Conservation (phyloP, 2,113 vertebrate species). For the Carollia perspicillata region DNA sequence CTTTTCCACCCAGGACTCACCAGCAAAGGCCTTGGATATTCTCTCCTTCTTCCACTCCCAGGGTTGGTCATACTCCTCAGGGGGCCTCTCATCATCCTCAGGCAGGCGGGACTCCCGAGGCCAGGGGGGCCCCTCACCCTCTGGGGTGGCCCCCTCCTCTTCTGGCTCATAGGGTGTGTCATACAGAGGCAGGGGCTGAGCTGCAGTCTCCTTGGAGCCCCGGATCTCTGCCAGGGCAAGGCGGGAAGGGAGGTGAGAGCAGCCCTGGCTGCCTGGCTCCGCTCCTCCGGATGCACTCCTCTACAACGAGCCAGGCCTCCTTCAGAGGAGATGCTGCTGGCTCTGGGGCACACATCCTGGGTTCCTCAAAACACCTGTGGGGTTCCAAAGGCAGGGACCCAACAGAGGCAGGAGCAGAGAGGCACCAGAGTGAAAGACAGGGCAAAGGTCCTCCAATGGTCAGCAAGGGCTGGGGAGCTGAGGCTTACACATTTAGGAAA, state of each 20-base stretch:
- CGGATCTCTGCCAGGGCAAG: conserved; percentile 82
- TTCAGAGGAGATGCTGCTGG: not conserved
- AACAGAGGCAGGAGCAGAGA: not conserved
- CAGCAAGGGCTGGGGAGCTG: not conserved
- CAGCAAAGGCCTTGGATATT: conserved; percentile 97
- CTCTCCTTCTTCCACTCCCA: conserved; percentile 99
- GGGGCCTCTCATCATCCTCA: conserved; percentile 94
- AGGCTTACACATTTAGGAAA: not conserved
- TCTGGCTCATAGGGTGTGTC: conserved; percentile 93
- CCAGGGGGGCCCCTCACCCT: conserved; percentile 78
- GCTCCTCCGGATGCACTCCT: fast-evolving
- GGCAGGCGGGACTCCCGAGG: conserved; percentile 92
- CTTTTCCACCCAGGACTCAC: conserved; percentile 75
- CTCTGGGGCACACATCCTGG: not conserved
- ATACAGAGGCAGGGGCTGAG: conserved; percentile 86
- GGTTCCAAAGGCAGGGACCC: not conserved
- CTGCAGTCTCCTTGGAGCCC: conserved; percentile 79
- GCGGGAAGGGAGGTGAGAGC: not conserved
- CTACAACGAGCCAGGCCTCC: not conserved
- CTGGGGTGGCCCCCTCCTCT: conserved; percentile 84
- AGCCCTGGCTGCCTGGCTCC: not conserved
- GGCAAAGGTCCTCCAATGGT: not conserved
- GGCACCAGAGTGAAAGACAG: not conserved
- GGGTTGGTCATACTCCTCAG: conserved; percentile 98
- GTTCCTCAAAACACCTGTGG: not conserved